Evolutionary conservation across 1,140 invertebrate species (phyloP).

Genomic region (Drosophila sp.): DNA sequence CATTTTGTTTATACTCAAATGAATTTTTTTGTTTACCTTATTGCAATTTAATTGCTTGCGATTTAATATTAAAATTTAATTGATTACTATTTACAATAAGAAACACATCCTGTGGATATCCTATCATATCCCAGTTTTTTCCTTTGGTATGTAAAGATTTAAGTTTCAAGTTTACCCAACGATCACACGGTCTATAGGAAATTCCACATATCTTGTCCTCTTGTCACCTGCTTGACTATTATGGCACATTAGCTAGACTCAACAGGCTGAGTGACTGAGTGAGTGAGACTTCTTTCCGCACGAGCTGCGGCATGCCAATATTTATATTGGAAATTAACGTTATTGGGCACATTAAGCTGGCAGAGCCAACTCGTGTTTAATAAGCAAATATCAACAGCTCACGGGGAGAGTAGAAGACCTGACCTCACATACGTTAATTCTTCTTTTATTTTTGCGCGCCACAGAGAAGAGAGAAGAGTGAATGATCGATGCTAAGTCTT

Average conservation of each 20-base stretch:
- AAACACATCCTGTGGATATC: no score
- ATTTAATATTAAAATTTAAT: no score
- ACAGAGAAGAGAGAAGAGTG: neutral
- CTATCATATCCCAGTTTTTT: no score
- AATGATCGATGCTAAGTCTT: neutral
- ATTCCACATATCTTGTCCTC: neutral
- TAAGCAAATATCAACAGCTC: conserved; percentile 78
- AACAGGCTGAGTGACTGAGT: neutral
- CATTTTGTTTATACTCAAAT: no score
- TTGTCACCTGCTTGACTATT: conserved; percentile 1
- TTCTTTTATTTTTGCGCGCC: no score
- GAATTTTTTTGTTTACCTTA: no score
- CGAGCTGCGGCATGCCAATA: conserved; percentile 52
- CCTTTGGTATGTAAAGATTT: no score
- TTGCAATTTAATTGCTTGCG: no score
- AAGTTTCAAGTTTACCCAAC: neutral
- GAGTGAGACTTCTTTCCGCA: conserved; percentile 45
- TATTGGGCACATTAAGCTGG: conserved; percentile 76
- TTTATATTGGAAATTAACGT: conserved; percentile 73
- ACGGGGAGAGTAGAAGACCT: conserved; percentile 37
- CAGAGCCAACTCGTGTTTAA: conserved; percentile 60
- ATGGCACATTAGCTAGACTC: conserved; percentile 1
- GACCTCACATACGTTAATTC: conserved; percentile 27
- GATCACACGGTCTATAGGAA: neutral
- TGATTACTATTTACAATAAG: no score